Base-by-base conservation (phyloP, 2,113 vertebrate genomes). In the Octodon degus region DNA sequence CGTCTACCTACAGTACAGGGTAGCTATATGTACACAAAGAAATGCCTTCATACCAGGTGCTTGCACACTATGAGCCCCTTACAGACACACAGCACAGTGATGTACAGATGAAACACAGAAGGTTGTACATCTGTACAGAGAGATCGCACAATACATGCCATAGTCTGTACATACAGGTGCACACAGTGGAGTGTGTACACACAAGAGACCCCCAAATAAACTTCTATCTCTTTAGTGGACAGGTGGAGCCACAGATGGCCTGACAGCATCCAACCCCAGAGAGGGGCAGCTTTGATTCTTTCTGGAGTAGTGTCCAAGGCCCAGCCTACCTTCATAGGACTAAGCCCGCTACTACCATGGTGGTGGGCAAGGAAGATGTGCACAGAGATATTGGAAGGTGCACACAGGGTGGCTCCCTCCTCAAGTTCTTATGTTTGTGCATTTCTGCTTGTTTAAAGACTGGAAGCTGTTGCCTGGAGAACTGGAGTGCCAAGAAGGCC, bases 401-500 rank as follows among this genome's bases (percentile, higher is more conserved):
- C 0, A 0, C 32, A 32, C 16, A 7, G 43, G 30, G 25, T 17
- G 0, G 6, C 40, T 87, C 11, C 37, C 65, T 43, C 76, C 83
- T 81, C 25, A 60, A 11, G 11, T n/a, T 22, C n/a, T 50, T n/a
- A 34, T 12, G 87, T 74, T 50, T 68, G 55, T 80, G 65, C 37
- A 9, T 60, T 50, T 81, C 32, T 84, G 84, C 43, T 83, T 83
- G 74, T 92, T 74, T 24, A n/a, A 55, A 47, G 60, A 76, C 65
- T 40, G 37, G 85, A 81, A 82, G 58, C 47, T 13, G 1, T 67
- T 74, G 50, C 62, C 58, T 70, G 67, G 94, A 92, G 72, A 74
- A 17, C 2, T 2, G 4, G 5, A 74, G 24, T 8, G 12, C 27
- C 32, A 40, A 2, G 0, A 14, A 19, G 68, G 40, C 20, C 55